Evolutionary conservation across 2,113 vertebrate species (phyloP), one percentile per base, ranked within the genome.

Genomic region (Psilopogon haemacephalus): DNA sequence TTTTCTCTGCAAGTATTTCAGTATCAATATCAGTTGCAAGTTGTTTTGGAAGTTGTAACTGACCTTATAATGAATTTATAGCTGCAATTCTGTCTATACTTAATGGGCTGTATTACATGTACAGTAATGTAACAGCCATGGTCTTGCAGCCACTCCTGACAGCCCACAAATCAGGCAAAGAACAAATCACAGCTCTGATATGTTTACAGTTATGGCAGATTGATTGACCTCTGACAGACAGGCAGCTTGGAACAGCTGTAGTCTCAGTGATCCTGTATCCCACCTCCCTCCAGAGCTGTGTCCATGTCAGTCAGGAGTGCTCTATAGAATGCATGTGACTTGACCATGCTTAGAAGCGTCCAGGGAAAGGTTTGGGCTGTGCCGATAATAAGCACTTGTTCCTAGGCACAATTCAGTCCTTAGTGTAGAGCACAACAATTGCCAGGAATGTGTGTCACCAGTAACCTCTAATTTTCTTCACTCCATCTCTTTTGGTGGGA

Each of bases 81-180:
- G 40, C 27, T 67, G 6, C 27, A 23, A 4, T 10, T n/a, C 11
- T 21, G 16, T 7, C 15, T 26, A 5, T 40, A 6, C 26, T 33
- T 18, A 5, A 50, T 19, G 20, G 65, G 33, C 7, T 85, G 42
- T 59, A 15, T 20, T 28, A 46, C 16, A 20, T 0, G 0, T 21
- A 9, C 12, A 9, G 21, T 8, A 42, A 13, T 73, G 7, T 12
- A 6, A 3, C 30, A n/a, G 44, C 55, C 24, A 5, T 0, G 23
- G 59, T 27, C 7, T 4, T 33, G 62, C 33, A 74, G 59, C 33
- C 0, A 0, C 35, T 63, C 46, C 65, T 64, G 62, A 19, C 32
- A 40, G 21, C 35, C 48, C 8, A 2, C 37, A 27, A 7, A 32
- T 5, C 0, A 0, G 58, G 8, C 33, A 19, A 33, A 69, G 38